phyloP scores from a whole-genome alignment of 2,113 vertebrate genomes.

The Hyaena hyaena region DNA sequence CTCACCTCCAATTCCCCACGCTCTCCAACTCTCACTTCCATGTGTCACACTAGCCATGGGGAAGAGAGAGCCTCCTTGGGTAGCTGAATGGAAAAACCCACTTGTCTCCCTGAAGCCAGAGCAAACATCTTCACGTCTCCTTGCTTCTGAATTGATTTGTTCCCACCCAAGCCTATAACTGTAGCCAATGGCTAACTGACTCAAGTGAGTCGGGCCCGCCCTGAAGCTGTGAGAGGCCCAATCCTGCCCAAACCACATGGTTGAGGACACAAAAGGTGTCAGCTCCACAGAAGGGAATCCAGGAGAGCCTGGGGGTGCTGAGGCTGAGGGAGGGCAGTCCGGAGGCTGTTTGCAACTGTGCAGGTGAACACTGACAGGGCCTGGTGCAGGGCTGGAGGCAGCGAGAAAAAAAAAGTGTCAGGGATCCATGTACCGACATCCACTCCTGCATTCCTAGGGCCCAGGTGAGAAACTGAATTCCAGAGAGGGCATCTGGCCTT shows the following conservation, averaged over 20 bases:
- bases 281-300: not conserved
- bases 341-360: not conserved
- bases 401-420: not conserved
- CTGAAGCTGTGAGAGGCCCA: not conserved
- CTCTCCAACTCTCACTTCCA: not conserved
- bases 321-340: rapidly evolving
- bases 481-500: not conserved
- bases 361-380: not conserved
- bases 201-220: not conserved
- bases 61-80: not conserved
- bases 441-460: not conserved
- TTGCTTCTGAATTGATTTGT: not conserved
- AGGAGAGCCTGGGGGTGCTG: not conserved
- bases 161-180: not conserved
- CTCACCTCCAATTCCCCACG: not conserved
- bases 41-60: not conserved
- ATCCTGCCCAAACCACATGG: not conserved
- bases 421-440: not conserved
- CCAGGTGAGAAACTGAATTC: not conserved
- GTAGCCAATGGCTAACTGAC: not conserved
- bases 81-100: not conserved
- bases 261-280: not conserved
- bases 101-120: not conserved
- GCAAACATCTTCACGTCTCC: not conserved
- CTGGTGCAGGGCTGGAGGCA: not conserved